These are phyloP conservation scores for Alitta virens DNA, from an alignment of 2,888 invertebrate genomes.

Conservation along the genomic window DNA sequence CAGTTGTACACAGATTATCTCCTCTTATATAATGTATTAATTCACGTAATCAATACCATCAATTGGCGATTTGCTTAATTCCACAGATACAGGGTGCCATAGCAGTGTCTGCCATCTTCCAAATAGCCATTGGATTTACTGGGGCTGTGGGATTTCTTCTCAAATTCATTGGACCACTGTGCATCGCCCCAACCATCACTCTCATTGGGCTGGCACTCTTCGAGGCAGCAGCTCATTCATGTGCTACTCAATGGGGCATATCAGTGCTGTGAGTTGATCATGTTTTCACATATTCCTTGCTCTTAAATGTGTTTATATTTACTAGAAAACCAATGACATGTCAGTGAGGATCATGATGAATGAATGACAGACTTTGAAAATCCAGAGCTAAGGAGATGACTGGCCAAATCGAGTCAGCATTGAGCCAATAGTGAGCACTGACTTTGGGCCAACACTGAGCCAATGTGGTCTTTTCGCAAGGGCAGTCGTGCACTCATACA, in stretches of 20 bases:
- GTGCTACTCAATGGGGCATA: constrained; percentile 82
- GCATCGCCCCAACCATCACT: constrained; percentile 76
- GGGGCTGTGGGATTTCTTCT: constrained; percentile 75
- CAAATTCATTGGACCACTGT: constrained; percentile 75
- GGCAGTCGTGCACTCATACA: no score
- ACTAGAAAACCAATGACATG: neutral
- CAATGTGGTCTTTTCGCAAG: no score
- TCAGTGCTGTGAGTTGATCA: constrained; percentile 68
- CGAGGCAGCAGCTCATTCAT: constrained; percentile 74
- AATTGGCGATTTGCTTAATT: neutral
- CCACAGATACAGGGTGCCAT: constrained; percentile 73
- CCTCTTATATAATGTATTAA: no score
- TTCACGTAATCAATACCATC: no score
- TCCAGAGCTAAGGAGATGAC: no score
- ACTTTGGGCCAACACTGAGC: no score
- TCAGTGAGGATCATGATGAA: no score
- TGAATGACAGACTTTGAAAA: no score
- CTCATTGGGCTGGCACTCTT: constrained; percentile 76
- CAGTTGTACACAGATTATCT: no score
- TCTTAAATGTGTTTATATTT: neutral
- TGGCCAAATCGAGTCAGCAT: no score
- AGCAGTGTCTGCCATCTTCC: constrained; percentile 73
- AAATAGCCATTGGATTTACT: constrained; percentile 69
- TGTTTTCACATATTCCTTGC: neutral
- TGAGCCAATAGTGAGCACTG: no score